Percentiles rank a stretch among this genome's conserved stretches.
These are phyloP conservation scores for Amazona vittata DNA, from an alignment of 2,113 vertebrate species.

Conservation along the genomic window DNA sequence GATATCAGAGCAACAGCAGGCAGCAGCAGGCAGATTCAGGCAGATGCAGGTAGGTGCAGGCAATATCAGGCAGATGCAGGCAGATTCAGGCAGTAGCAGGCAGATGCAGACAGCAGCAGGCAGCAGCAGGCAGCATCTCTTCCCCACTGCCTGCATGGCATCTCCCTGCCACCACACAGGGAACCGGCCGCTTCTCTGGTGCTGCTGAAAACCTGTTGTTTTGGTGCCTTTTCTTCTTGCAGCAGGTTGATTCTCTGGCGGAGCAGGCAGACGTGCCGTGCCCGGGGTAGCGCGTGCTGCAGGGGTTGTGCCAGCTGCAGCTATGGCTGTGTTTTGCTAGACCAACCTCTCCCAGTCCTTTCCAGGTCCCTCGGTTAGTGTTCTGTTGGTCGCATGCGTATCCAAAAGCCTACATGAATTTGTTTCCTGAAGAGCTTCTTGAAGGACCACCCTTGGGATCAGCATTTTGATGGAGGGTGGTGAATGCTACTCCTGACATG, in stretches of 20 bases:
- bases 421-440: neutral
- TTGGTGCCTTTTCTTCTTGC: neutral
- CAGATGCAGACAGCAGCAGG: neutral
- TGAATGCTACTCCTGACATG: neutral
- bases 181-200: neutral
- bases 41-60: neutral
- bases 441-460: neutral
- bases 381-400: fast-evolving
- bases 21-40: neutral
- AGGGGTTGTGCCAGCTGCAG: neutral
- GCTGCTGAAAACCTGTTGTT: neutral
- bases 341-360: neutral
- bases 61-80: neutral
- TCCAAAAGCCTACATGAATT: neutral
- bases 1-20: neutral
- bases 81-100: neutral
- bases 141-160: too few species aligned
- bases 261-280: neutral
- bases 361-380: neutral
- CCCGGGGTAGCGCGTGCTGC: neutral
- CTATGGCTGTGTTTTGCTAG: neutral
- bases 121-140: neutral
- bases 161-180: neutral
- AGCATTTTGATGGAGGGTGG: neutral
- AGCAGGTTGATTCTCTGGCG: neutral